phyloP scores from a whole-genome alignment of 2,113 vertebrate genomes.

The Rhabdomys dilectus region DNA sequence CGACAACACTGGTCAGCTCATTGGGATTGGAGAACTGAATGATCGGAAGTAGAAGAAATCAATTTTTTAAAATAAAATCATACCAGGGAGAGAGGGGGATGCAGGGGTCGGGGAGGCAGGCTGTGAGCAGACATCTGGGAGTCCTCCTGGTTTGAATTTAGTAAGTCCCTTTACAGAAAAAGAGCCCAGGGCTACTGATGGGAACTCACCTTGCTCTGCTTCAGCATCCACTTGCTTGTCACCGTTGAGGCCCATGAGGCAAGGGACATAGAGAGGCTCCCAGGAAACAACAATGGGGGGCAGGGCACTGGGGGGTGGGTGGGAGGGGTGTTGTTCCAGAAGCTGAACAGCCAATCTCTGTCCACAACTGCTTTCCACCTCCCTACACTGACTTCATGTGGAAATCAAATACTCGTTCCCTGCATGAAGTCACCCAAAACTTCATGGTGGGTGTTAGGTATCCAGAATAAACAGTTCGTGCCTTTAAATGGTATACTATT shows the following conservation, averaged over 20 bases:
- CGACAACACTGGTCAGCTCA: fast-evolving
- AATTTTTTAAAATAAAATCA: neutral
- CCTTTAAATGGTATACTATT: no score
- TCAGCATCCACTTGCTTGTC: neutral
- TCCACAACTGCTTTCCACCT: fast-evolving
- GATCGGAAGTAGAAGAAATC: neutral
- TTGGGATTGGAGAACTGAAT: neutral
- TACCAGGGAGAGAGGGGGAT: neutral
- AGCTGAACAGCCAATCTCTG: neutral
- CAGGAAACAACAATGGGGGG: neutral
- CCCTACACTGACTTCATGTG: neutral
- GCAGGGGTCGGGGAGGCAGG: neutral
- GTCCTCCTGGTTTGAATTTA: neutral
- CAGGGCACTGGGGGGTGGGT: neutral
- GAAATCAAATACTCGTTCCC: fast-evolving
- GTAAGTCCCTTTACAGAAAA: neutral
- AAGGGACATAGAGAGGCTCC: neutral
- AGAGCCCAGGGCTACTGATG: fast-evolving
- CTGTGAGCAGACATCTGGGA: neutral
- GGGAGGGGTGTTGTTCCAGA: neutral
- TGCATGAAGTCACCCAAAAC: neutral
- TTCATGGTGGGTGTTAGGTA: neutral
- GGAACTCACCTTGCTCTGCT: fast-evolving
- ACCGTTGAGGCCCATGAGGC: no score
- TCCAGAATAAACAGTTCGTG: neutral